These are phyloP conservation scores for Acanthacorydalis orientalis DNA, from an alignment of 2,888 invertebrate species.

Conservation along the genomic window DNA sequence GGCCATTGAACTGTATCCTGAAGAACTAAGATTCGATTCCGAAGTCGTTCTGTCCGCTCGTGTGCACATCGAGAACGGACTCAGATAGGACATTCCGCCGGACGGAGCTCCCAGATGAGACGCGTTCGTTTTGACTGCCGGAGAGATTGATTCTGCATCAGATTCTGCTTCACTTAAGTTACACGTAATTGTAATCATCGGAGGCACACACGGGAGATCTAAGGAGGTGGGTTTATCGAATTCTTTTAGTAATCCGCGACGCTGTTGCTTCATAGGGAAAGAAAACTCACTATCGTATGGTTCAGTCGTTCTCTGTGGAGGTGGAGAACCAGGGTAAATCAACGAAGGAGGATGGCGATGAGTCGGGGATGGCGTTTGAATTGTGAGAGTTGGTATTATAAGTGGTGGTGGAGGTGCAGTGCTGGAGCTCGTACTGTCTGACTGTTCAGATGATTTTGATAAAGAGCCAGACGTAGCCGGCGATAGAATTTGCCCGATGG, in stretches of 20 bases:
- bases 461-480: conserved; percentile 25
- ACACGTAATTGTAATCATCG: conserved; percentile 56
- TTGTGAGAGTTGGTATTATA: conserved; percentile 43
- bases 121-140: conserved; percentile 29
- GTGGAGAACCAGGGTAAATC: conserved; percentile 36
- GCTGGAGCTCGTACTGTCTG: conserved; percentile 23
- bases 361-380: conserved; percentile 54
- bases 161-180: conserved; percentile 61
- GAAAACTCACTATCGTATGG: conserved; percentile 17
- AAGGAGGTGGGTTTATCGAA: conserved; percentile 43
- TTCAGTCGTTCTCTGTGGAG: conserved; percentile 29
- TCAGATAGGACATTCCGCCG: conserved; percentile 53
- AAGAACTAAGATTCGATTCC: conserved; percentile 69
- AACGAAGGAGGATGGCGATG: conserved; percentile 28
- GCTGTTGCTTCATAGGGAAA: conserved; percentile 20
- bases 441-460: conserved; percentile 30
- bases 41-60: conserved; percentile 60
- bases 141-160: conserved; percentile 50
- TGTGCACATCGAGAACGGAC: conserved; percentile 59
- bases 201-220: conserved; percentile 44
- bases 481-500: conserved; percentile 22
- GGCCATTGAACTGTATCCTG: conserved; percentile 74
- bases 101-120: conserved; percentile 29
- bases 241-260: conserved; percentile 37
- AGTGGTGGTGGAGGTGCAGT: conserved; percentile 28